Conservation (phyloP, 2,113 vertebrate species). For the Orientallactaga bullata region DNA sequence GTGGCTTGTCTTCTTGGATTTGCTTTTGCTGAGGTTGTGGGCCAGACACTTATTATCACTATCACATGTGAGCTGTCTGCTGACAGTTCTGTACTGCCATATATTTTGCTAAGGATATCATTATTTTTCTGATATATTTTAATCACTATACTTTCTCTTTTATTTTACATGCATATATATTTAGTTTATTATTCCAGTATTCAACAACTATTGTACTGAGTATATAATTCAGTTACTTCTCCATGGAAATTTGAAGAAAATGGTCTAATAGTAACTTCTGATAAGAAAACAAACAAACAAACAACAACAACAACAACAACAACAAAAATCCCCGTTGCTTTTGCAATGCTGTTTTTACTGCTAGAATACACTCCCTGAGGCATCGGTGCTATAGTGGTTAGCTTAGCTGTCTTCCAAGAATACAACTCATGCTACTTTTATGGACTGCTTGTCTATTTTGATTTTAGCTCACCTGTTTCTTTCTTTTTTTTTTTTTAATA, state of each 20-base stretch:
- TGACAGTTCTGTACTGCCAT: not conserved
- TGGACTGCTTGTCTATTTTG: not conserved
- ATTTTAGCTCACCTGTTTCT: not conserved
- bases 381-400: too few species aligned
- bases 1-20: not conserved
- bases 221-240: not conserved
- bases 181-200: not conserved
- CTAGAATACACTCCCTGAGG: not conserved
- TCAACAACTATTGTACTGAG: not conserved
- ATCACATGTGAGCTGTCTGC: not conserved
- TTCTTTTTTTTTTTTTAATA: too few species aligned
- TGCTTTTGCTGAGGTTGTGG: not conserved
- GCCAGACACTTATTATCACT: not conserved
- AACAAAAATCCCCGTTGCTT: too few species aligned
- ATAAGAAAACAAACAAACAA: not conserved
- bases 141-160: not conserved
- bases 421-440: not conserved
- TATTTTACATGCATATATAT: not conserved
- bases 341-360: constrained; percentile 3
- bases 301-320: too few species aligned
- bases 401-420: too few species aligned
- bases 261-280: not conserved
- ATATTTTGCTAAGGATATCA: not conserved
- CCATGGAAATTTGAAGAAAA: not conserved
- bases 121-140: not conserved